Evolutionary conservation across 2,888 invertebrate genomes (phyloP).

Genomic region (Acrobasis consociella): DNA sequence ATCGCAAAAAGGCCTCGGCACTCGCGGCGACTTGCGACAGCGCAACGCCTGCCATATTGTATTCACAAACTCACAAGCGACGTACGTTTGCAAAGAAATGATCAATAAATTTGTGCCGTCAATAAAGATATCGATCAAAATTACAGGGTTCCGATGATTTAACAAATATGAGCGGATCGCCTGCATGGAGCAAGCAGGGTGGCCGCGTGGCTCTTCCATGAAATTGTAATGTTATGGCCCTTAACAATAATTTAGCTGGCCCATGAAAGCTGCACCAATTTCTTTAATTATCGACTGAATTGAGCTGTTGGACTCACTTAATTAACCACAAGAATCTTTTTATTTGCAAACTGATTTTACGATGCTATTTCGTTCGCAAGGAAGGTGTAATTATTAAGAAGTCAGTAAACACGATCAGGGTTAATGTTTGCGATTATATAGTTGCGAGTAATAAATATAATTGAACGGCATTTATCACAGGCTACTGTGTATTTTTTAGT

Average conservation of each 20-base stretch:
- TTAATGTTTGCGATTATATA: slow-evolving; percentile 62
- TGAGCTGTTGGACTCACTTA: slow-evolving; percentile 64
- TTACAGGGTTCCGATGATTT: slow-evolving; percentile 81
- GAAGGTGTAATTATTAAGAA: slow-evolving; percentile 48
- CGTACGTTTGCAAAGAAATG: slow-evolving; percentile 76
- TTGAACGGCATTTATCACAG: neutral
- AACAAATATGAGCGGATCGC: slow-evolving; percentile 77
- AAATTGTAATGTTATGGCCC: slow-evolving; percentile 71
- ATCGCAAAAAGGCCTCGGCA: slow-evolving; percentile 59
- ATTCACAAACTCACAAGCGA: slow-evolving; percentile 65
- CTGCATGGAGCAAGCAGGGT: slow-evolving; percentile 66
- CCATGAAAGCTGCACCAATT: slow-evolving; percentile 70
- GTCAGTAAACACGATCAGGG: slow-evolving; percentile 56
- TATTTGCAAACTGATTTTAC: slow-evolving; percentile 63
- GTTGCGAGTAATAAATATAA: slow-evolving; percentile 32
- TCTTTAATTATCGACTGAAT: slow-evolving; percentile 65
- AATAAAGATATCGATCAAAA: slow-evolving; percentile 83
- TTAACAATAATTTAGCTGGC: slow-evolving; percentile 70
- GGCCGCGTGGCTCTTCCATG: slow-evolving; percentile 73
- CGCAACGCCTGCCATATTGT: slow-evolving; percentile 66
- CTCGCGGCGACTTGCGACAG: slow-evolving; percentile 68
- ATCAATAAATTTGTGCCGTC: slow-evolving; percentile 79
- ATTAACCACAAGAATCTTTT: slow-evolving; percentile 65
- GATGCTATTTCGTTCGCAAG: slow-evolving; percentile 50
- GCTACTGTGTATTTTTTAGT: neutral